phyloP scores from a whole-genome alignment of 2,113 vertebrate species.

The Girardinichthys multiradiatus region DNA sequence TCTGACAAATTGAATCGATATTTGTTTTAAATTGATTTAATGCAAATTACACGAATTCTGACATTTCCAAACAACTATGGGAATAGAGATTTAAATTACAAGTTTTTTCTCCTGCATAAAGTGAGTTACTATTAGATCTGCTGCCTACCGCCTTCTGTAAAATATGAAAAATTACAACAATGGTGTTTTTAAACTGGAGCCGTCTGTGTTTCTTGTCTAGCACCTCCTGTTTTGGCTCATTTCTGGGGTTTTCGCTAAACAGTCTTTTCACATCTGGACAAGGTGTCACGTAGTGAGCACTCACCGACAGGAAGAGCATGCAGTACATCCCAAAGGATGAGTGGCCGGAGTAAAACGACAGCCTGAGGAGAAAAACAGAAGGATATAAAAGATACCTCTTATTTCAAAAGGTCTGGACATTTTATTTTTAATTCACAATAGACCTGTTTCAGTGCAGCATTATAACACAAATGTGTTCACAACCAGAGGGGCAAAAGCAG shows the following conservation, averaged over 20 bases:
- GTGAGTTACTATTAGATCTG: not conserved
- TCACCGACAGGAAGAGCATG: conserved; percentile 95
- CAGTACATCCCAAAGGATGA: conserved; percentile 98
- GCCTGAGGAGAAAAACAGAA: conserved; percentile 67
- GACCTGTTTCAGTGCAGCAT: no score
- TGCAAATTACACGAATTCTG: no score
- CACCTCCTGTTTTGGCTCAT: conserved; percentile 36
- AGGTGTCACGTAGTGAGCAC: conserved; percentile 51
- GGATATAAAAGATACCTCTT: no score
- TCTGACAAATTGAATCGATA: no score
- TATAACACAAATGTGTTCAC: no score
- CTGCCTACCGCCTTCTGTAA: conserved; percentile 45
- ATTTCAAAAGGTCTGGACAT: no score
- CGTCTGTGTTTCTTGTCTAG: not conserved
- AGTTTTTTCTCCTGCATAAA: not conserved
- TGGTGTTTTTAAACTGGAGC: conserved; percentile 44
- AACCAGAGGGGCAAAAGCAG: no score
- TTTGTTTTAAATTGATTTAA: no score
- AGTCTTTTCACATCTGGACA: not conserved
- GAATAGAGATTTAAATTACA: not conserved
- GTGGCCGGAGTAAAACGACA: conserved; percentile 97
- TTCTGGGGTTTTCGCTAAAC: conserved; percentile 36
- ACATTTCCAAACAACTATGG: no score
- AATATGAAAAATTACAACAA: conserved; percentile 41
- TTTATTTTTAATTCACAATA: no score